Evolutionary conservation across 64 coral and sea anemone species (phyloP), one percentile per base, ranked within the genome.

Genomic region (Montipora efflorescens): DNA sequence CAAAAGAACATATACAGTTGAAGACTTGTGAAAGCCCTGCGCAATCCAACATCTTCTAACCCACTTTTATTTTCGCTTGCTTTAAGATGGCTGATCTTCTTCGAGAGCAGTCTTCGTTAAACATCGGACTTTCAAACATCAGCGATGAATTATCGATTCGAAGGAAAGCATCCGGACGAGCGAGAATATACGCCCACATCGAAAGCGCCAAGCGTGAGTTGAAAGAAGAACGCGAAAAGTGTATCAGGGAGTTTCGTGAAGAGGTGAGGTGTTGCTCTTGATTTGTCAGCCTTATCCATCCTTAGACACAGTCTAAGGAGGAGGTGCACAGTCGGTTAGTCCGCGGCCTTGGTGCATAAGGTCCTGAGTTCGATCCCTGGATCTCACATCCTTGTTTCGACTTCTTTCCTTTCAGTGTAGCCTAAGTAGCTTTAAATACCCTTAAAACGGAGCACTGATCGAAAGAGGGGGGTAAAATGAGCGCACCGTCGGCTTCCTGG

Each of bases 31-130:
- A 36, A 36, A 36, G 36, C 36, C 12, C 12, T 67, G 62, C 3
- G 8, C 62, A 67, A 14, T 4, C 16, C 12, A 4, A 18, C 62
- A 15, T 20, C 3, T 2, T 67, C 19, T 47, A 7, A 84, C 2
- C 0, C 16, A 4, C 1, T 9, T n/a, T 59, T 14, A 6, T 11
- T 44, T 83, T 64, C 47, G 18, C 22, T 36, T 68, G 23, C 47
- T 86, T 70, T 71, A 71, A 86, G 82, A 86, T 86, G 82, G 82
- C 67, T 3, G 82, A 86, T 50, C 82, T 86, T 72, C 82, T 86
- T 9, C 62, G 62, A 22, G 82, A 86, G 13, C 82, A 86, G n/a
- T 71, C 82, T 8, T 86, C 82, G 61, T 71, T 86, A 19, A 86
- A 72, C 51, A 86, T 50, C 18, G 82, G 82, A 19, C 82, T 86